Evolutionary conservation across 1,140 invertebrate genomes (phyloP), one percentile per base, ranked within the genome.

Genomic region (Tetragnatha versicolor): DNA sequence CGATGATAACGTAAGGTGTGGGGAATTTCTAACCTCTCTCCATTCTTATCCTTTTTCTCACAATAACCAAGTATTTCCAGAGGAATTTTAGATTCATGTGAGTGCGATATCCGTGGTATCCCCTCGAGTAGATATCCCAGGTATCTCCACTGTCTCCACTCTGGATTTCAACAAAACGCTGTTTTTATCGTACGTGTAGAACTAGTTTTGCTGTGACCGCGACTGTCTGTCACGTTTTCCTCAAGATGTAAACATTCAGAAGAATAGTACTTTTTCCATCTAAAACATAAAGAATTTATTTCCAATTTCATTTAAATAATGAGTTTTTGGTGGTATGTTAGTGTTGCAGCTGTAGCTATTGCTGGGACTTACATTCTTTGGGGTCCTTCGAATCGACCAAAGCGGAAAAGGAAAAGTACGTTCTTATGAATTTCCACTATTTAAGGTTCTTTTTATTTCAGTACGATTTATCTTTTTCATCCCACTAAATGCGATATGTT

Each of bases 301-400:
- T 58, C 31, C 45, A 39, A 58, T 29, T 29, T 39, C 20, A 22
- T n/a, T 58, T 25, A 58, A 58, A 14, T n/a, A 22, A 65, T 77
- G 45, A 77, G 47, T 66, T 65, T 61, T 25, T 77, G 73, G 76
- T 22, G 42, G 12, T 78, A 35, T 60, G n/a, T 61, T 5, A 63
- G 76, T 58, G 76, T 42, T 29, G 55, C 60, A 49, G 29, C 65
- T 29, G 7, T 78, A 9, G 76, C 49, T 27, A 60, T 69, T 39
- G 76, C 76, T 58, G 76, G 76, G 42, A 60, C 76, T 29, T 78
- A 78, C 35, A 69, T 78, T 47, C 20, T 78, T 6, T 78, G 76
- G 76, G 76, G 76, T 12, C 76, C 76, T 6, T 78, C 76, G 2
- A 78, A 42, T 45, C 63, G 65, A 45, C 63, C 76, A 17, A 78